Base-by-base conservation (phyloP, 2,113 vertebrate species). In the Tachysurus vachellii region DNA sequence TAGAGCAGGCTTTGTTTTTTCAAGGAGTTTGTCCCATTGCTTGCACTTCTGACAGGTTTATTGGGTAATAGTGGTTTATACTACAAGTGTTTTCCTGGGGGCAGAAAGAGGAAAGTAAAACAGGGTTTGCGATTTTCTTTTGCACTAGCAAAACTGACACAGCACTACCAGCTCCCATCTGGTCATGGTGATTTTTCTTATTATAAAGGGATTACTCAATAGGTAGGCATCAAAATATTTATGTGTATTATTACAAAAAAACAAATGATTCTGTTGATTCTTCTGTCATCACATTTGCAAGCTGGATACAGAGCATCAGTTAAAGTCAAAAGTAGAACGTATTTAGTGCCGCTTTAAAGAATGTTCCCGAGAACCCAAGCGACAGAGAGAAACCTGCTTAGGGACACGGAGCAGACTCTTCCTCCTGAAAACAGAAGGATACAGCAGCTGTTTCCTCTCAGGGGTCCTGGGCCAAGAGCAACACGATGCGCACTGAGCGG, bases 31-130 rank as follows among this genome's bases (percentile, higher is more conserved):
- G 89, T 91, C 10, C 71, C 86, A 91, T 93, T 93, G 91, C 92
- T 94, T 94, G 93, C 94, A 90, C 91, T 85, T 86, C 89, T 94
- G 94, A 93, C 93, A 95, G 92, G 88, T 96, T 96, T 94, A 96
- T 93, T 92, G 90, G 84, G 91, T 92, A 91, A 91, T 92, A 91
- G 93, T 92, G 76, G 90, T 94, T 94, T 92, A 93, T 89, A 91
- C 88, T 91, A 36, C 86, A 92, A 91, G 92, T 89, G 87, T 91
- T 92, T 91, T 91, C 90, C 94, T 93, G 94, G 92, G 93, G 54
- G 89, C 92, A 92, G 92, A 75, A 36, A 31, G 56, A 68, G 77
- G 75, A 82, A 70, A 86, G 87, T 89, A 91, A 89, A 90, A 90
- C 53, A 85, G 57, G 47, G 53, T 68, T 81, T 84, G 14, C 23